Evolutionary conservation across 2,797 vertebrate genomes (phyloP), one percentile per base, ranked within the genome.

Genomic region (Malacoctenus gilli): DNA sequence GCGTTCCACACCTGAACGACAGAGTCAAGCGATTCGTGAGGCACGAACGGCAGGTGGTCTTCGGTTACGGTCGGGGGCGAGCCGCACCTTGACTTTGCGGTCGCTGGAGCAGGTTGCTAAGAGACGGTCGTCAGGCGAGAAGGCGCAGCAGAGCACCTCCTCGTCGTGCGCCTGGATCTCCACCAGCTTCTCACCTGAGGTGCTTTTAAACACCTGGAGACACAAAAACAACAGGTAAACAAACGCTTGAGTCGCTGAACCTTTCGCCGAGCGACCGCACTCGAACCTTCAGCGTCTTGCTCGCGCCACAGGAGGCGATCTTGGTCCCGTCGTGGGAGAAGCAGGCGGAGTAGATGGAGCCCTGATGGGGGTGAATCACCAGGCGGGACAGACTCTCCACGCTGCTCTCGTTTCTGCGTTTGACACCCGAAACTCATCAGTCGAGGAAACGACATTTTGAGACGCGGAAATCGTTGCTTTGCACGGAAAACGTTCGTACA

Each of bases 31-130:
- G 9, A 5, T 28, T 2, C 2, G 25, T 28, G 5, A 28, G 25
- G 25, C n/a, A n/a, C n/a, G n/a, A n/a, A n/a, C n/a, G n/a, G n/a
- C n/a, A n/a, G n/a, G n/a, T n/a, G n/a, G n/a, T n/a, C n/a, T n/a
- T n/a, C n/a, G n/a, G n/a, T n/a, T n/a, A n/a, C n/a, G n/a, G n/a
- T n/a, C n/a, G n/a, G n/a, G n/a, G n/a, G n/a, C 4, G 22, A 8
- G 22, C 4, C 32, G 68, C 25, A 98, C 95, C 92, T 97, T 98
- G 16, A 98, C 93, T 88, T 93, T 98, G 80, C 89, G 92, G 88
- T 98, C 96, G 37, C 89, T 93, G 9, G 96, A 98, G 79, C 96
- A 97, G 57, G 96, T 97, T 65, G 95, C 96, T 59, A 99, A 79
- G 51, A 93, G 92, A 67, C 74, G 89, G 68, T 93, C 93, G 35